phyloP scores from a whole-genome alignment of 53 echinoderm and acorn worm species.

The Arbacia lixula region DNA sequence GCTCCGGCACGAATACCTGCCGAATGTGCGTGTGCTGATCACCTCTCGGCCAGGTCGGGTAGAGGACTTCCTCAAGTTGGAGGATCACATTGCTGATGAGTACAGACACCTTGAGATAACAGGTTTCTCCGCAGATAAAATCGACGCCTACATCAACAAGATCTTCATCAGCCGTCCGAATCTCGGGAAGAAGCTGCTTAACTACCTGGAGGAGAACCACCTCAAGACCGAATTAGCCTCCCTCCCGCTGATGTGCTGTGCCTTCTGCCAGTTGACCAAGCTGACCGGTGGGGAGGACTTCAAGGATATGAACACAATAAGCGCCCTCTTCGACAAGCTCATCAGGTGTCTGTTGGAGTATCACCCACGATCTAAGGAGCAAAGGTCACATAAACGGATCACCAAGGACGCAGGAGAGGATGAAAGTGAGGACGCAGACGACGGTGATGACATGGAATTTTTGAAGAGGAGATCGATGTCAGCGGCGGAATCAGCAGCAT shows the following conservation, averaged over 20 bases:
- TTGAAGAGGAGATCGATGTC: not conserved
- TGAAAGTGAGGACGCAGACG: not conserved
- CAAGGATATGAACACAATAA: conserved; percentile 67
- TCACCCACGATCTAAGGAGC: conserved; percentile 38
- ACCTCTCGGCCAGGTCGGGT: conserved; percentile 67
- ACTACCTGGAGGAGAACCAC: conserved; percentile 74
- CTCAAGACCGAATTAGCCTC: conserved; percentile 63
- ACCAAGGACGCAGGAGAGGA: conserved; percentile 7
- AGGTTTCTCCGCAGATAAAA: conserved; percentile 61
- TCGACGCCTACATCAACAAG: conserved; percentile 62
- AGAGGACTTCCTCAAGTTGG: conserved; percentile 46
- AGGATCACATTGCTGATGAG: conserved; percentile 45
- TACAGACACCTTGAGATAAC: conserved; percentile 71
- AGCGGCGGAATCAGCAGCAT: not conserved
- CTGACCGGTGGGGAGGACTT: conserved; percentile 69
- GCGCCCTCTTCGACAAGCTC: conserved; percentile 61
- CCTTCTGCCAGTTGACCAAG: conserved; percentile 70
- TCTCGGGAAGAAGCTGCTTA: conserved; percentile 57
- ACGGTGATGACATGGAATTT: not conserved
- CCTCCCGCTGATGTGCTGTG: conserved; percentile 68
- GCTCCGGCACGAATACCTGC: conserved; percentile 57
- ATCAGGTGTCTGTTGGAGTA: conserved; percentile 58
- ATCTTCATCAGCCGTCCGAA: conserved; percentile 36
- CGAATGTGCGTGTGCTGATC: conserved; percentile 49
- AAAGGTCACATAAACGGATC: not conserved